These are phyloP conservation scores for Aselliscus stoliczkanus DNA, from an alignment of 2,797 vertebrate genomes.

Conservation along the genomic window DNA sequence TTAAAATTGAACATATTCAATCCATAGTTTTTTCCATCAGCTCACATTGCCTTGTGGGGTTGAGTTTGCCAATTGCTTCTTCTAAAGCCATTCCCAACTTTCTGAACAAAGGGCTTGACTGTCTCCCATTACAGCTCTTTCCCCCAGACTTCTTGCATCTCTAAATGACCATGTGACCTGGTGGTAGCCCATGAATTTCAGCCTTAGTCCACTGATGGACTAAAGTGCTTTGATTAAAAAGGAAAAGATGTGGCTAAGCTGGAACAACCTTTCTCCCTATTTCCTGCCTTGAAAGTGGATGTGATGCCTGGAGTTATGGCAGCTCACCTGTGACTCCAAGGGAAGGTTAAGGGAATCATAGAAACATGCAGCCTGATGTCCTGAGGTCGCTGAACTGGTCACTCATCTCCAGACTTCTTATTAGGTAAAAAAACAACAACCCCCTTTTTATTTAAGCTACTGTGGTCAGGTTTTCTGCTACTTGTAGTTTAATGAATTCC, in stretches of 20 bases:
- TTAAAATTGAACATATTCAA: conserved; percentile 1
- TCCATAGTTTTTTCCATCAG: neutral
- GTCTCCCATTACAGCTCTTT: neutral
- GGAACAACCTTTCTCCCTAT: neutral
- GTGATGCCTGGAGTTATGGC: neutral
- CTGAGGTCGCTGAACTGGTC: neutral
- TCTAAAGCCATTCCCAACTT: neutral
- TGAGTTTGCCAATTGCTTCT: neutral
- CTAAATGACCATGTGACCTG: neutral
- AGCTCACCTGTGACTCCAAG: neutral
- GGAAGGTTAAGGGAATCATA: neutral
- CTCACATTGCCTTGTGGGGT: neutral
- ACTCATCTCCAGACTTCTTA: neutral
- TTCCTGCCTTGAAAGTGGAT: neutral
- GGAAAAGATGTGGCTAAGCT: neutral
- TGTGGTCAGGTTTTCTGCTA: neutral
- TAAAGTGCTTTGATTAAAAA: neutral
- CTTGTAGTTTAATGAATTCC: neutral
- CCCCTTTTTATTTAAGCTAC: neutral
- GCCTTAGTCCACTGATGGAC: neutral
- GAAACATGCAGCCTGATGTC: neutral
- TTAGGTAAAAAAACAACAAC: neutral
- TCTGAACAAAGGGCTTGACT: neutral
- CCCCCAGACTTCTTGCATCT: neutral
- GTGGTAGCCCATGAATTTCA: neutral